Evolutionary conservation across 2,888 invertebrate species (phyloP).

Genomic region (Cosmopolites sordidus): DNA sequence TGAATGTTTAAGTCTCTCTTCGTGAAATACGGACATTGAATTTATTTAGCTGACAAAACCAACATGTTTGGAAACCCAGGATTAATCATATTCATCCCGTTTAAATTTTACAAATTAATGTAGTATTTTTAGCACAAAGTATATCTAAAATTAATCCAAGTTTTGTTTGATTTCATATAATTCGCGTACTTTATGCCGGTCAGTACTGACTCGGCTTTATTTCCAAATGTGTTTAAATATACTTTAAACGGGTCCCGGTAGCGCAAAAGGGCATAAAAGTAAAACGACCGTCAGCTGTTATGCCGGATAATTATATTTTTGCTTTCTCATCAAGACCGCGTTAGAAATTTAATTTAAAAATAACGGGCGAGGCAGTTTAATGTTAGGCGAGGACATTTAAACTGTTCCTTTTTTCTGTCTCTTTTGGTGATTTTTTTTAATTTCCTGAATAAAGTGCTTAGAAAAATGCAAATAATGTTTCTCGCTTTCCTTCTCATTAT

Average conservation of each 20-base stretch:
- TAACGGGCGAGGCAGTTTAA: not conserved
- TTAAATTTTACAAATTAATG: too few relatives aligned
- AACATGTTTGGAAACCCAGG: too few relatives aligned
- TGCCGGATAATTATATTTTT: not conserved
- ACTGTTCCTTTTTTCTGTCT: not conserved
- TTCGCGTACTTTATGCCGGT: too few relatives aligned
- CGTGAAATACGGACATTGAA: too few relatives aligned
- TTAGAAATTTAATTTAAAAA: constrained; percentile 1
- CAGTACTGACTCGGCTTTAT: too few relatives aligned
- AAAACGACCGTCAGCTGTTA: not conserved
- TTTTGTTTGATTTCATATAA: too few relatives aligned
- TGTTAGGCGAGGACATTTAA: not conserved
- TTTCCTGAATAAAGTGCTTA: not conserved
- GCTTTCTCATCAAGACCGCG: not conserved
- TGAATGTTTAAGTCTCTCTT: too few relatives aligned
- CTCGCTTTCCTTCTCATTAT: too few relatives aligned
- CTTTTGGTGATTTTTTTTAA: not conserved
- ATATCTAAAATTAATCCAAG: too few relatives aligned
- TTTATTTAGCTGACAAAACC: too few relatives aligned
- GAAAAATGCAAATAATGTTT: not conserved
- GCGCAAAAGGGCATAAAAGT: not conserved
- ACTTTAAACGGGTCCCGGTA: not conserved
- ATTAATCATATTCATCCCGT: too few relatives aligned
- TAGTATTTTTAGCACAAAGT: too few relatives aligned
- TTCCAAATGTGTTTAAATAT: not conserved